Conservation (phyloP, 2,113 vertebrate genomes). For the Dipodomys merriami region DNA sequence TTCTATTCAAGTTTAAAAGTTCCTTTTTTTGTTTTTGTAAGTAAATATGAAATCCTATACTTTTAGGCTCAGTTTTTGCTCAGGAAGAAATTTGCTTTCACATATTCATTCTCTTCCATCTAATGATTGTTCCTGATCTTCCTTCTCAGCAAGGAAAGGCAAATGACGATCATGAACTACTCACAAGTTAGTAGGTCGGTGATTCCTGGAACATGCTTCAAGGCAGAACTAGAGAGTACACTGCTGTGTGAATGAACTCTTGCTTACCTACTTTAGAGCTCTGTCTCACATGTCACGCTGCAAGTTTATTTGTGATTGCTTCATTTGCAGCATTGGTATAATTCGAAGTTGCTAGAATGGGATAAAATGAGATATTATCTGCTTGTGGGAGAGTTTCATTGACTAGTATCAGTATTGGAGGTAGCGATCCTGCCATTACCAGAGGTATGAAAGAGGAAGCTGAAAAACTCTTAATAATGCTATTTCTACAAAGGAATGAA, state of each 20-base stretch:
- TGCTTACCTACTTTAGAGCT: too few relatives aligned
- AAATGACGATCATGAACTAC: not conserved
- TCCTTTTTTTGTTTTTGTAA: not conserved
- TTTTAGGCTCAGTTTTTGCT: not conserved
- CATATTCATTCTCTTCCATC: slow-evolving; percentile 31
- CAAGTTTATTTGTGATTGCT: not conserved
- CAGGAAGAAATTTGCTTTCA: slow-evolving; percentile 49
- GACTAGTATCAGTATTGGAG: not conserved
- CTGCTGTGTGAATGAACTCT: not conserved
- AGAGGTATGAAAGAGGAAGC: not conserved
- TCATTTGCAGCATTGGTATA: not conserved
- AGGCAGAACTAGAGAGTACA: not conserved
- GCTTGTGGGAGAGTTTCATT: not conserved
- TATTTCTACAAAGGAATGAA: not conserved
- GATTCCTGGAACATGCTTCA: not conserved
- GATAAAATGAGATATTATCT: not conserved
- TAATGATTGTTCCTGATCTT: not conserved
- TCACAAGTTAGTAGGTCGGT: not conserved
- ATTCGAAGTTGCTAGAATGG: not conserved
- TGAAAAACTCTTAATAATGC: not conserved
- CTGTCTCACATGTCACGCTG: not conserved
- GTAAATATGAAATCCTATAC: not conserved
- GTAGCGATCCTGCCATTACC: not conserved
- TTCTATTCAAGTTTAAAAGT: not conserved
- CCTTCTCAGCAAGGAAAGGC: not conserved